phyloP scores from a whole-genome alignment of 2,797 vertebrate genomes.

The Gymnoscopelus microlampas region DNA sequence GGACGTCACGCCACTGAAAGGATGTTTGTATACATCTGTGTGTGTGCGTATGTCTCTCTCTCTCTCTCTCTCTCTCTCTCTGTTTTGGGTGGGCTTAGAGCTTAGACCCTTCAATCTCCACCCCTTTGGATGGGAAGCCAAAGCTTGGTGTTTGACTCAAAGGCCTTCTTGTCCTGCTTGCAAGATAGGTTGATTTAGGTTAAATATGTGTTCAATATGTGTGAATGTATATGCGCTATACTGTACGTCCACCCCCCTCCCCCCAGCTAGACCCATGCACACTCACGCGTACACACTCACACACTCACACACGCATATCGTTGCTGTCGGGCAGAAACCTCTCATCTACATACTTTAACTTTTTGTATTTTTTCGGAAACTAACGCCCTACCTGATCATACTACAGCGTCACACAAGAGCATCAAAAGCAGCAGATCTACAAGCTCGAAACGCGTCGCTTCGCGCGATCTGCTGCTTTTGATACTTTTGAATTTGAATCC shows the following conservation, averaged over 20 bases:
- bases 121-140: slow-evolving; percentile 39
- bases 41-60: slow-evolving; percentile 20
- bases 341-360: too few relatives aligned
- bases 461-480: too few relatives aligned
- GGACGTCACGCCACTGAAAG: slow-evolving; percentile 63
- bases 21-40: slow-evolving; percentile 38
- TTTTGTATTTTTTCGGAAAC: too few relatives aligned
- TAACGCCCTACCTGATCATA: too few relatives aligned
- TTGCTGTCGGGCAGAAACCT: too few relatives aligned
- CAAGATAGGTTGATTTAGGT: slow-evolving; percentile 46
- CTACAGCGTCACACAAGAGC: background rate
- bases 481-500: too few relatives aligned
- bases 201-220: slow-evolving; percentile 19
- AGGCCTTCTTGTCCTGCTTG: slow-evolving; percentile 40
- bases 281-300: slow-evolving; percentile 3
- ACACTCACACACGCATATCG: background rate
- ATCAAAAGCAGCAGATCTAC: too few relatives aligned
- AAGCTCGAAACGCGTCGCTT: too few relatives aligned
- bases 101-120: slow-evolving; percentile 32
- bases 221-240: slow-evolving; percentile 18
- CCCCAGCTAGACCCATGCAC: background rate
- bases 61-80: slow-evolving; percentile 27
- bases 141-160: slow-evolving; percentile 48
- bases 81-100: slow-evolving; percentile 56
- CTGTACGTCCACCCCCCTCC: slow-evolving; percentile 19